A percentile compares a stretch with the other conserved stretches of the same genome.
These are phyloP conservation scores for Peromyscus polionotus DNA, from an alignment of 2,113 vertebrate species.

Conservation along the genomic window DNA sequence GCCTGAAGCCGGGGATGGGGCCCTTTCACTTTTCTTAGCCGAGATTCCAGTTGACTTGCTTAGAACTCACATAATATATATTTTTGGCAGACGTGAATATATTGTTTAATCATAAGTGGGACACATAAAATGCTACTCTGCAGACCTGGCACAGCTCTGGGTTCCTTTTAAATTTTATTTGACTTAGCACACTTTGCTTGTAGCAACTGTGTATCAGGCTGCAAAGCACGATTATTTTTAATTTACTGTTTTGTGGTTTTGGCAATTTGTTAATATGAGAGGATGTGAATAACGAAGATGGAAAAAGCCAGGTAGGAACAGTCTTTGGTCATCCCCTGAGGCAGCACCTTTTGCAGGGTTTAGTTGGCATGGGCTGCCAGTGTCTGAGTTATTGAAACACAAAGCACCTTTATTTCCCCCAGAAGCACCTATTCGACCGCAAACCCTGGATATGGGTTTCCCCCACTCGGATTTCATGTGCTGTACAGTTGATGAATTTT, in stretches of 20 bases:
- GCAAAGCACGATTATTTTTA: background rate
- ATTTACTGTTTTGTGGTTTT: background rate
- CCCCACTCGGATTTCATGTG: background rate
- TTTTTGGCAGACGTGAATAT: background rate
- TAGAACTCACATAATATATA: background rate
- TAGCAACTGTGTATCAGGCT: background rate
- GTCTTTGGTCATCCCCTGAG: background rate
- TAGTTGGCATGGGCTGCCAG: background rate
- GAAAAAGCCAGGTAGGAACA: background rate
- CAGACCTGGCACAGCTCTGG: background rate
- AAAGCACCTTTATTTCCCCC: background rate
- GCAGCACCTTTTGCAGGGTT: background rate
- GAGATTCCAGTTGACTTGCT: background rate
- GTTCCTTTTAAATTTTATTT: constrained; percentile 9
- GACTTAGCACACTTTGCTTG: background rate
- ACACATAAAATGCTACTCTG: background rate
- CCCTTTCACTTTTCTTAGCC: background rate
- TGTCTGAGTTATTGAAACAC: background rate
- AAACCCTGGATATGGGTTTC: background rate
- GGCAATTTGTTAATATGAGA: background rate
- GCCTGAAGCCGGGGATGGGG: background rate
- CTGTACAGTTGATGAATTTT: background rate
- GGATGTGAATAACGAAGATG: background rate
- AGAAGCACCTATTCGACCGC: background rate
- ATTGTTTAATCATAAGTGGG: background rate